A percentile compares a stretch with the other conserved stretches of the same genome.
Conservation (phyloP, 2,113 vertebrate species). For the Phalacrocorax aristotelis region DNA sequence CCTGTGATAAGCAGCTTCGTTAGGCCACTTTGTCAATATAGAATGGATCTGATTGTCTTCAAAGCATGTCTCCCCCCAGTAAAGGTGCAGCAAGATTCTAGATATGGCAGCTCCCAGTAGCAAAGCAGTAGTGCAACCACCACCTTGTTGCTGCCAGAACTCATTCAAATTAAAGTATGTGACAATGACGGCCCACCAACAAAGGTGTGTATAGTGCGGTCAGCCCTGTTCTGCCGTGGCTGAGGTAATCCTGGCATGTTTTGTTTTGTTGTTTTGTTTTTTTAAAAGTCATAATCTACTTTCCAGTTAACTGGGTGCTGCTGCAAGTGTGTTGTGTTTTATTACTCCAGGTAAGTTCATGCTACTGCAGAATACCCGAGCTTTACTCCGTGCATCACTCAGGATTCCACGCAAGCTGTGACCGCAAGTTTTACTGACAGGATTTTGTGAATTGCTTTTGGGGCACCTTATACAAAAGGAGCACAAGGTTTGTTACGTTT, state of each 20-base stretch:
- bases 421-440: not conserved
- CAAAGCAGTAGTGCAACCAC: not conserved
- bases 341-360: not conserved
- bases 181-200: not conserved
- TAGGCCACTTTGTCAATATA: not conserved
- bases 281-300: not conserved
- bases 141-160: not conserved
- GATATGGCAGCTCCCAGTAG: not conserved
- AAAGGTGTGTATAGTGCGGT: not conserved
- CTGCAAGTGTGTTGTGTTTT: not conserved
- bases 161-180: not conserved
- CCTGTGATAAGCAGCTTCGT: not conserved
- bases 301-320: too few species aligned
- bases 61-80: accelerated
- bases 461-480: not conserved
- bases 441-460: not conserved
- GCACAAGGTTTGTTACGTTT: not conserved
- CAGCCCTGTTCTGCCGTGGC: not conserved
- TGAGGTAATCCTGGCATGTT: not conserved
- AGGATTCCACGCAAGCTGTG: not conserved
- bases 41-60: not conserved
- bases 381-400: not conserved
- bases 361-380: too few species aligned
- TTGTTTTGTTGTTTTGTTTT: too few species aligned
- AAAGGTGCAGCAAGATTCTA: not conserved